Evolutionary conservation across 2,888 invertebrate species (phyloP).

Genomic region (Molorchus minor): DNA sequence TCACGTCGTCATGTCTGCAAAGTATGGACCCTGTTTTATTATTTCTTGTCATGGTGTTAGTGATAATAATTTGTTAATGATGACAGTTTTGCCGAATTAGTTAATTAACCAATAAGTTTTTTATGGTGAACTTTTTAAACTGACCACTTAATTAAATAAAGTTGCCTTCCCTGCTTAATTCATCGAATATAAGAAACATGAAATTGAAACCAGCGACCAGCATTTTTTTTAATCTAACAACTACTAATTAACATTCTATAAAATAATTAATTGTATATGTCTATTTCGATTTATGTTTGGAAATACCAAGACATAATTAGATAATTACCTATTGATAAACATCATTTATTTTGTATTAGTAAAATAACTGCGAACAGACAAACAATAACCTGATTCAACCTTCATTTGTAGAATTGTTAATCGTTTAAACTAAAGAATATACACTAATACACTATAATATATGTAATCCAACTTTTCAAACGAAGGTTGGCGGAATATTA

Average conservation of each 20-base stretch:
- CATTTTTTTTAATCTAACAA: no score
- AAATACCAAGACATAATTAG: conserved; percentile 9
- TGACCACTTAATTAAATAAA: no score
- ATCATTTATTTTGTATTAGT: conserved; percentile 3
- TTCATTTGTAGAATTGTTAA: conserved; percentile 3
- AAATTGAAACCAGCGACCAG: no score
- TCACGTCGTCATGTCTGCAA: no score
- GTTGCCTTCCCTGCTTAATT: no score
- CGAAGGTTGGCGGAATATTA: conserved; percentile 15
- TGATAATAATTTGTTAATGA: no score
- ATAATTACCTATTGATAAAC: conserved; percentile 3
- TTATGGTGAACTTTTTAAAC: no score
- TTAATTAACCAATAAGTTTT: no score
- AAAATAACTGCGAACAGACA: conserved; percentile 6
- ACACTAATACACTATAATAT: background rate
- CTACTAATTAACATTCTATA: conserved; percentile 6
- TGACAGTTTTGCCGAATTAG: no score
- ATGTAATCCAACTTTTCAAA: conserved; percentile 8
- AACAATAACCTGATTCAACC: conserved; percentile 7
- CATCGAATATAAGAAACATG: no score
- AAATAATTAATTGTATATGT: background rate
- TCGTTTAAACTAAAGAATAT: background rate
- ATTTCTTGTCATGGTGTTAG: no score
- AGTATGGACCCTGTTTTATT: no score
- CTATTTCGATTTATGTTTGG: conserved; percentile 4